Conservation (phyloP, 2,888 invertebrate species). For the Rhagonycha lutea region DNA sequence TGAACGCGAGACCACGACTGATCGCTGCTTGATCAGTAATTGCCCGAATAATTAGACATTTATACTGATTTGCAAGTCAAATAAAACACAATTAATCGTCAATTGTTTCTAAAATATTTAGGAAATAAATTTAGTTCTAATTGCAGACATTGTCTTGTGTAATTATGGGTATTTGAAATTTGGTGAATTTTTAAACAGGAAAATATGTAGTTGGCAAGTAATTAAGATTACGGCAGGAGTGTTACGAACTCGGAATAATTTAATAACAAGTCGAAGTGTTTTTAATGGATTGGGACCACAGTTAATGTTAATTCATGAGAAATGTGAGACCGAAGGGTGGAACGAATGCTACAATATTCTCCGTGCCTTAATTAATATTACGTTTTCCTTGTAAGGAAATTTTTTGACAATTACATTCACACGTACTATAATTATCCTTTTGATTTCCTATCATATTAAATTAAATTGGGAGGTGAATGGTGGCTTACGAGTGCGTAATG, state of each 20-base stretch:
- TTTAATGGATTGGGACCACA: slow-evolving; percentile 38
- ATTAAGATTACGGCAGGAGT: slow-evolving; percentile 8
- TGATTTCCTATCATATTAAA: not conserved
- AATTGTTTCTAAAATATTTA: slow-evolving; percentile 37
- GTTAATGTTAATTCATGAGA: slow-evolving; percentile 48
- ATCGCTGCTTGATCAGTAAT: slow-evolving; percentile 38
- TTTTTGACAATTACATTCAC: not conserved
- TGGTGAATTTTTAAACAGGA: not conserved
- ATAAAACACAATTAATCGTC: slow-evolving; percentile 35
- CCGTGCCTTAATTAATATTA: not conserved
- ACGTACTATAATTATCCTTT: not conserved
- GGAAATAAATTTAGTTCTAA: slow-evolving; percentile 19
- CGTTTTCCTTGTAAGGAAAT: not conserved
- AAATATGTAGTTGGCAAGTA: not conserved
- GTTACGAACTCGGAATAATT: slow-evolving; percentile 40
- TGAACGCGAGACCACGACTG: slow-evolving; percentile 31
- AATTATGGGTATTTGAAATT: not conserved
- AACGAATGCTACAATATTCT: not conserved
- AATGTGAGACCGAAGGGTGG: slow-evolving; percentile 37
- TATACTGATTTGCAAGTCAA: slow-evolving; percentile 40
- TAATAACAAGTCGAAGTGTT: slow-evolving; percentile 43
- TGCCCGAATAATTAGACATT: slow-evolving; percentile 39
- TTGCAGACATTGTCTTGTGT: not conserved
- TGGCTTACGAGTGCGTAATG: not conserved
- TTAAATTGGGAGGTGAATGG: not conserved